Base-by-base conservation (phyloP, 2,113 vertebrate species). In the Dasypus novemcinctus region DNA sequence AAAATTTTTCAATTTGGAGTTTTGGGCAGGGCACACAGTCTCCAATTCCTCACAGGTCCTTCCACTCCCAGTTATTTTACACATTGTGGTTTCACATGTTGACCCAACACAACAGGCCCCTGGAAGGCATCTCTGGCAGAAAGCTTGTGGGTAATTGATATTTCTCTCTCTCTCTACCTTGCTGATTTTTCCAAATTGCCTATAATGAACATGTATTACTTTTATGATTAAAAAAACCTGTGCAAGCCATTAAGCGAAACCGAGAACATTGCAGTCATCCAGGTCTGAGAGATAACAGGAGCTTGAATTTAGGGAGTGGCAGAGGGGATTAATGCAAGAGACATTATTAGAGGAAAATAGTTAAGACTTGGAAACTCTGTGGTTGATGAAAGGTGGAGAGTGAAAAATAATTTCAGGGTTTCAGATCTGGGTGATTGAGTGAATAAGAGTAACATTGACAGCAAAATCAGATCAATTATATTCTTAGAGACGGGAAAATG, bases 401-500 rank as follows among this genome's bases (percentile, higher is more conserved):
- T 82, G 61, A 93, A 95, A 96, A 78, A 92, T 92, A 95, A 95
- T 90, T 79, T 81, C 57, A 86, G n/a, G n/a, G 69, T 95, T 92
- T 84, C 54, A 72, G 68, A 61, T 86, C 87, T 90, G 75, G 43
- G 76, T 95, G 81, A 90, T 81, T 68, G 69, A 85, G 69, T 95
- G 91, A 96, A 79, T 63, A 57, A 93, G 86, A 63, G 82, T 85
- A 93, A 90, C 87, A 92, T 18, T 31, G 76, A 92, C 54, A 94
- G 68, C 54, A 81, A 93, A 97, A 95, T 94, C 92, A 96, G 80
- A 95, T 96, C 96, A 96, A 88, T 97, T 97, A 87, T 95, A 88
- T 96, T 88, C 90, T 93, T 72, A 86, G 90, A 95, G 81, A 97
- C 68, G 76, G 61, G 85, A 95, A 96, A 97, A 93, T 97, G 93